Evolutionary conservation across 2,113 vertebrate species (phyloP), one percentile per base, ranked within the genome.

Genomic region (Salvelinus fontinalis): DNA sequence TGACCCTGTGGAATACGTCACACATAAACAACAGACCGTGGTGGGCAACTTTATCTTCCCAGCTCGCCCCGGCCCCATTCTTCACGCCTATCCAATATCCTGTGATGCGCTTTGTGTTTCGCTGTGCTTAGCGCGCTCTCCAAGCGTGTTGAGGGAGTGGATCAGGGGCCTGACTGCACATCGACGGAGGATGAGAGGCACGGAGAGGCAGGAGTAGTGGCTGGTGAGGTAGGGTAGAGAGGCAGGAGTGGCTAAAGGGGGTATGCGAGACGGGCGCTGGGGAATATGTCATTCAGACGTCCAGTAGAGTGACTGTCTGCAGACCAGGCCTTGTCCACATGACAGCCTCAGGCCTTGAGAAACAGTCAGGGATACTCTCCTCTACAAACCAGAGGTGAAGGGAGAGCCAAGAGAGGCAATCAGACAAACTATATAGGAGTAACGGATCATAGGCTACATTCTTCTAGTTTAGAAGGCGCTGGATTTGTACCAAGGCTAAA

Each of bases 401-500:
- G 39, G 54, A 18, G 54, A 20, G 62, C 62, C 62, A 16, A 71
- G 39, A 71, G 24, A 44, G 74, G 60, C 66, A 26, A 5, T 18
- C 48, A 77, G 11, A 31, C 20, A 75, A 70, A 54, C 44, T 69
- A 67, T 48, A 77, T 54, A 48, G 71, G 73, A 79, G 70, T 77
- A 39, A 54, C 4, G 1, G 14, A 54, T 54, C 16, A 54, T 5
- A 18, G 51, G 16, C 4, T 18, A 80, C 71, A 51, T 78, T 78
- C 16, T 67, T 87, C 76, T 77, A 66, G 80, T 85, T 44, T 34
- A 79, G 39, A 48, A 59, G 70, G 5, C 73, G 78, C 73, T 83
- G 80, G 81, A 86, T 77, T 65, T 27, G 76, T 57, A 84, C 70
- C 70, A 78, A 14, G 16, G 73, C 76, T 71, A 75, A 82, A 85